Evolutionary conservation across 2,888 invertebrate species (phyloP), one percentile per base, ranked within the genome.

Genomic region (Drosophila kanekoi): DNA sequence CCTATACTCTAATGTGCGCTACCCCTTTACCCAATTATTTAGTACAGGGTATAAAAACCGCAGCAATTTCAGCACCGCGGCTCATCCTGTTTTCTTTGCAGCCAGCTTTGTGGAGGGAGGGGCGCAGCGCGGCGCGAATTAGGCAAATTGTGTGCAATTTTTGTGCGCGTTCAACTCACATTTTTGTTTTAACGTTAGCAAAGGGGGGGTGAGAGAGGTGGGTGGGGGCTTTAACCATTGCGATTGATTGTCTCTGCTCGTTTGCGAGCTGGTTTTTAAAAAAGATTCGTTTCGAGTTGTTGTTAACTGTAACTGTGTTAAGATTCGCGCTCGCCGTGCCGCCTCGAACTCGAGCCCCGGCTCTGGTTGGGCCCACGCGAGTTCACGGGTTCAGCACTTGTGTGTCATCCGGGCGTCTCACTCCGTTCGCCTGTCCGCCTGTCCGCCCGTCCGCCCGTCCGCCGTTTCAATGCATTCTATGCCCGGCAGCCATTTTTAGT

Each of bases 121-220:
- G 28, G 58, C 56, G 41, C 35, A n/a, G 62, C n/a, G 57, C 35
- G 59, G 70, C 68, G 72, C 73, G 85, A 81, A 87, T 87, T 87
- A 87, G 87, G 81, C 87, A 87, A 87, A 87, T 88, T 88, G 81
- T 88, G 78, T 77, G 89, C 84, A 88, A 86, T 89, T 88, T 83
- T 65, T 77, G 77, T 60, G 68, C 59, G 59, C 49, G 54, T 37
- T 44, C 10, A 54, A 23, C 54, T 44, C 54, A 40, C 51, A 53
- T 48, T 72, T 67, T 60, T 49, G 37, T 20, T 37, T 14, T 44
- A 23, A 23, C 16, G 54, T 62, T 40, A 28, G 28, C 28, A 28
- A 28, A 8, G 8, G 5, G 8, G 8, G 51, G 18, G 9, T 13
- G 18, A 37, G 16, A 14, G 14, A 14, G 18, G 18, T 18, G 28